These are phyloP conservation scores for Trachelus iudaicus DNA, from an alignment of 2,888 invertebrate genomes.

Conservation along the genomic window DNA sequence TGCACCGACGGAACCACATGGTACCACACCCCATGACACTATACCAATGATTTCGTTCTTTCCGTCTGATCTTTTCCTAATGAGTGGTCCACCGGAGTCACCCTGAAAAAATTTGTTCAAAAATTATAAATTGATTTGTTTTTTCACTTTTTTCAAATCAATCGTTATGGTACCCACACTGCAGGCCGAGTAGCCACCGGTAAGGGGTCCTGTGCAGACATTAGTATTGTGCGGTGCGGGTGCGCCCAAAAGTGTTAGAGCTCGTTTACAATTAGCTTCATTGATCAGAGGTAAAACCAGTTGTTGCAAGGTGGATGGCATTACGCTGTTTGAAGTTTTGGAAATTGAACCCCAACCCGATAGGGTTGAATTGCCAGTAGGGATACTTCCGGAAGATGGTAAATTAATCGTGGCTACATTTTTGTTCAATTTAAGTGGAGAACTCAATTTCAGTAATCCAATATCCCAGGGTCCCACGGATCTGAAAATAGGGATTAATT, in stretches of 20 bases:
- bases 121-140: not conserved
- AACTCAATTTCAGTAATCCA: slow-evolving; percentile 72
- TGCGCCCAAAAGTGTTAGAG: not conserved
- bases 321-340: slow-evolving; percentile 25
- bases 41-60: slow-evolving; percentile 74
- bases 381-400: slow-evolving; percentile 68
- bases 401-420: slow-evolving; percentile 70
- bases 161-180: slow-evolving; percentile 32
- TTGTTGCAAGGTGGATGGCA: slow-evolving; percentile 52
- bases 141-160: not conserved
- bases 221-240: slow-evolving; percentile 31
- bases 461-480: slow-evolving; percentile 73
- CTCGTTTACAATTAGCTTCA: slow-evolving; percentile 25
- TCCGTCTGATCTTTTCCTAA: slow-evolving; percentile 67
- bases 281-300: slow-evolving; percentile 42
- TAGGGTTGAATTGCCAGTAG: slow-evolving; percentile 68
- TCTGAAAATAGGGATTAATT: slow-evolving; percentile 34
- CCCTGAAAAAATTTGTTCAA: slow-evolving; percentile 57
- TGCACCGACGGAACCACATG: slow-evolving; percentile 62
- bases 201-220: slow-evolving; percentile 37
- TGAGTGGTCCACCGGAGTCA: slow-evolving; percentile 70
- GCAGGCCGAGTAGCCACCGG: slow-evolving; percentile 38
- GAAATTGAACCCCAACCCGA: slow-evolving; percentile 73
- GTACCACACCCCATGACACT: slow-evolving; percentile 68
- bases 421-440: slow-evolving; percentile 68